phyloP scores from a whole-genome alignment of 2,797 vertebrate genomes.

The Denticeps clupeoides region DNA sequence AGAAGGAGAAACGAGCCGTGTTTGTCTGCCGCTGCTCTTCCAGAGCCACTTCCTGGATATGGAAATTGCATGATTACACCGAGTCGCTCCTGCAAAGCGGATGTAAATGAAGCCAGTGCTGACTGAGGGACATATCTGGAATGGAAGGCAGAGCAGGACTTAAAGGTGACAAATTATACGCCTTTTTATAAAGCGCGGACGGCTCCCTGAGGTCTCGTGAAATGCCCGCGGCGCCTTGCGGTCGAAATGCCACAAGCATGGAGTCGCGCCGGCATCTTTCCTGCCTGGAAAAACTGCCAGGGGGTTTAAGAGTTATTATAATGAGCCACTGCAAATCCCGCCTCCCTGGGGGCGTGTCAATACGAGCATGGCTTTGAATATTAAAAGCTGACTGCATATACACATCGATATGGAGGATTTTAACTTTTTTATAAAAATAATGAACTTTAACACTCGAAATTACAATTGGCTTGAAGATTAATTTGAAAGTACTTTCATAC shows the following conservation, averaged over 20 bases:
- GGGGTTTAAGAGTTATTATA: neutral
- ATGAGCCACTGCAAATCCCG: neutral
- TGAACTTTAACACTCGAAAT: too few relatives aligned
- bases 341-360: too few relatives aligned
- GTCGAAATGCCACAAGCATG: too few relatives aligned
- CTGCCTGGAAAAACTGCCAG: neutral
- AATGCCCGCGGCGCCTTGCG: too few relatives aligned
- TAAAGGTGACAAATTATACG: constrained; percentile 19
- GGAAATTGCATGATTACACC: constrained; percentile 29
- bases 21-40: constrained; percentile 25
- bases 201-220: too few relatives aligned
- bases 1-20: constrained; percentile 37
- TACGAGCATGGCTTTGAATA: neutral
- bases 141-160: constrained; percentile 21
- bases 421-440: too few relatives aligned
- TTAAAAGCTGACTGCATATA: neutral
- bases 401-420: too few relatives aligned
- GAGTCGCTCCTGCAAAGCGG: constrained; percentile 19
- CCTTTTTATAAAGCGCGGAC: too few relatives aligned
- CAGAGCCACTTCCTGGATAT: constrained; percentile 22
- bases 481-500: too few relatives aligned
- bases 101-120: constrained; percentile 24
- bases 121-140: constrained; percentile 24
- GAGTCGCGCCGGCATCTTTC: too few relatives aligned
- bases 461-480: too few relatives aligned